Percentiles rank a stretch among this genome's conserved stretches.
phyloP scores from a whole-genome alignment of 1,140 invertebrate species.

The Macrobrachium rosenbergii region DNA sequence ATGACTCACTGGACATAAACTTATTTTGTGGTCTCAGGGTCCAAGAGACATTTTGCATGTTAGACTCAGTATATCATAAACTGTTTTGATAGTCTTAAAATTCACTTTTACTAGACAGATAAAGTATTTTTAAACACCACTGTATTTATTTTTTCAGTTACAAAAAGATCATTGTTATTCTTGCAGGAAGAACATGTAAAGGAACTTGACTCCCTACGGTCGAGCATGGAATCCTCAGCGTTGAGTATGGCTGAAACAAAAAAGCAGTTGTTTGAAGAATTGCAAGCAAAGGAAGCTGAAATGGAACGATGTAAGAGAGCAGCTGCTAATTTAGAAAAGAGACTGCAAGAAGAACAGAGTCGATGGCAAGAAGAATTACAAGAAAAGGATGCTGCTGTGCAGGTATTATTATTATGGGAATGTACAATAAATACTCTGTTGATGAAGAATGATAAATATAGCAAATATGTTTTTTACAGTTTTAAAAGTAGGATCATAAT shows the following conservation, averaged over 20 bases:
- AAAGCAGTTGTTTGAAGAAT: slow-evolving; percentile 66
- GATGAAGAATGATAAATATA: too few species aligned
- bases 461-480: too few species aligned
- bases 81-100: too few species aligned
- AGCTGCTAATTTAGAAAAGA: slow-evolving; percentile 61
- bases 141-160: not conserved
- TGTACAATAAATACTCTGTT: not conserved
- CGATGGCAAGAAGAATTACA: slow-evolving; percentile 36
- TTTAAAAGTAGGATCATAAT: too few species aligned
- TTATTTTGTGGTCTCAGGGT: too few species aligned
- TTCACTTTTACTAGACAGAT: not conserved
- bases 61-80: too few species aligned
- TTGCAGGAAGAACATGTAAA: slow-evolving; percentile 75
- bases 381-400: slow-evolving; percentile 19
- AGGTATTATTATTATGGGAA: not conserved
- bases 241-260: slow-evolving; percentile 63
- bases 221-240: slow-evolving; percentile 59
- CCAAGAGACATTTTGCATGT: too few species aligned
- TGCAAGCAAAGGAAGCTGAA: slow-evolving; percentile 65
- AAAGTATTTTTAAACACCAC: not conserved
- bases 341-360: slow-evolving; percentile 52
- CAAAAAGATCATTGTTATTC: slow-evolving; percentile 6
- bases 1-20: too few species aligned
- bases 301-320: slow-evolving; percentile 53
- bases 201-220: slow-evolving; percentile 70